These are phyloP conservation scores for Pagetopsis macropterus DNA, from an alignment of 2,797 vertebrate genomes.

Conservation along the genomic window DNA sequence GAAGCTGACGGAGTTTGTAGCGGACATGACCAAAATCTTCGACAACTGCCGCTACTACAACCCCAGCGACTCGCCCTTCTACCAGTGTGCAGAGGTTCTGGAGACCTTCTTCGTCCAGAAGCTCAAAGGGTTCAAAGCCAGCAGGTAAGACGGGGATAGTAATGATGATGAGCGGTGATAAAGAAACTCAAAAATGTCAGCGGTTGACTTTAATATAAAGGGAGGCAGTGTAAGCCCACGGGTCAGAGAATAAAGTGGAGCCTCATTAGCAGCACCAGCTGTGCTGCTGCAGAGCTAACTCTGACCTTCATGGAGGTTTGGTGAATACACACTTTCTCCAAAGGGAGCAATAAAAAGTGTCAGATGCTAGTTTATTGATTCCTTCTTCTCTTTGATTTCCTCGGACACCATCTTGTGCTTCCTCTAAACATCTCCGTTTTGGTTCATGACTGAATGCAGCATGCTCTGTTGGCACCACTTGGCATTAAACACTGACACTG, in stretches of 20 bases:
- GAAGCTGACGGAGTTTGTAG: slow-evolving; percentile 97
- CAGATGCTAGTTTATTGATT: not conserved
- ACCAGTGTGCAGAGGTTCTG: slow-evolving; percentile 96
- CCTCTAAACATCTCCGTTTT: not conserved
- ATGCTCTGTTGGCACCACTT: not conserved
- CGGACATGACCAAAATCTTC: slow-evolving; percentile 99
- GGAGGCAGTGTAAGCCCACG: not conserved
- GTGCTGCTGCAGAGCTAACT: slow-evolving; percentile 8
- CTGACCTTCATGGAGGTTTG: slow-evolving; percentile 1
- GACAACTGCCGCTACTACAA: slow-evolving; percentile 99
- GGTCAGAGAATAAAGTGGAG: not conserved
- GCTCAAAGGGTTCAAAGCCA: slow-evolving; percentile 98
- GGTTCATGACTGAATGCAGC: not conserved
- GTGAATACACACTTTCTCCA: slow-evolving; percentile 9
- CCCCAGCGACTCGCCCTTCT: slow-evolving; percentile 96
- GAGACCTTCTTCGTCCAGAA: slow-evolving; percentile 99
- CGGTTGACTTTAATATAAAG: slow-evolving; percentile 4
- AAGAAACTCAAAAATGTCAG: slow-evolving; percentile 11
- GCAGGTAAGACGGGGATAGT: slow-evolving; percentile 87
- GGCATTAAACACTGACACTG: not conserved
- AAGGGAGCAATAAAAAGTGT: slow-evolving; percentile 8
- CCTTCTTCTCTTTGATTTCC: slow-evolving; percentile 8
- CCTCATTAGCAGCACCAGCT: slow-evolving; percentile 12
- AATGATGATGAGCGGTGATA: slow-evolving; percentile 12
- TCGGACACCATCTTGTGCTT: slow-evolving; percentile 19